Percentiles rank a stretch among this genome's conserved stretches.
Evolutionary conservation across 2,797 vertebrate genomes (phyloP).

Genomic region (Lycodopsis pacificus): DNA sequence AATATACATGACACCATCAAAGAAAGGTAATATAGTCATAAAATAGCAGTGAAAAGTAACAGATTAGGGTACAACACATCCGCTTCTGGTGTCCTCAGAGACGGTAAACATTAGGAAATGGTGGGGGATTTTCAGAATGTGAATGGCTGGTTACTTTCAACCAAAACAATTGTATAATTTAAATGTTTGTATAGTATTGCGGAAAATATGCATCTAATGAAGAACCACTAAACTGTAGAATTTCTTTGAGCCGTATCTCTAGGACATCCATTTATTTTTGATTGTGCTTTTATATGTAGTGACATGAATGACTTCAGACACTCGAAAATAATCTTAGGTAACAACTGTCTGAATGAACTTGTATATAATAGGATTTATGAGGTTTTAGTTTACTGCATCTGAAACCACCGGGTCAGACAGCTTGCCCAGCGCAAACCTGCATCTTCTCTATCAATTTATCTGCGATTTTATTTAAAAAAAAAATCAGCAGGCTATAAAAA

Average conservation of each 20-base stretch:
- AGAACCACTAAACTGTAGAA: background rate
- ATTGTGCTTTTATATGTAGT: background rate
- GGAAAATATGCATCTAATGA: background rate
- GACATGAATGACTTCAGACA: background rate
- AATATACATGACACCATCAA: constrained; percentile 32
- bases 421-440: background rate
- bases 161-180: background rate
- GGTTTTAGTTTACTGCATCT: background rate
- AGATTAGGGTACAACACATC: constrained; percentile 7
- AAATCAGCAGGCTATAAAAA: constrained; percentile 3
- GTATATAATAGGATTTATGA: background rate
- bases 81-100: background rate
- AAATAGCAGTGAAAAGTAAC: constrained; percentile 13
- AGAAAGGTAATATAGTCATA: constrained; percentile 3
- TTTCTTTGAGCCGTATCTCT: background rate
- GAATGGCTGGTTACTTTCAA: background rate
- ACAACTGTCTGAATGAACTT: background rate
- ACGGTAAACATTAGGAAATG: background rate
- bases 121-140: background rate
- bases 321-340: background rate
- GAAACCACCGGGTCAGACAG: background rate
- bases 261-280: background rate
- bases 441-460: background rate
- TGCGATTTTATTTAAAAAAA: background rate
- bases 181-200: background rate